phyloP scores from a whole-genome alignment of 2,797 vertebrate genomes.

The Vultur gryphus region DNA sequence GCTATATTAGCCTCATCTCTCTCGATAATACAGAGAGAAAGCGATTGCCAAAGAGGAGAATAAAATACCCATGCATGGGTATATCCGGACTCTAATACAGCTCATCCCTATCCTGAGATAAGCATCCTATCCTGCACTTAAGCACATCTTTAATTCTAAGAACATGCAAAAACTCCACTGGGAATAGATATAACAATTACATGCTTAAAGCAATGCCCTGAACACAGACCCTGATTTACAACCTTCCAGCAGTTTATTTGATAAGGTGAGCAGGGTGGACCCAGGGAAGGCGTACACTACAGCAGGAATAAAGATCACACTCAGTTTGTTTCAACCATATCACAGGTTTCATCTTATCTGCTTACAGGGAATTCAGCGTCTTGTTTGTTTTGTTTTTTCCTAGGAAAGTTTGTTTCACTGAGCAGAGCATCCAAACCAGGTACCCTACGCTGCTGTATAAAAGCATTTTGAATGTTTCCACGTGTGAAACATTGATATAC shows the following conservation, averaged over 20 bases:
- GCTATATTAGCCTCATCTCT: background rate
- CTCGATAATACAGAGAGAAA: background rate
- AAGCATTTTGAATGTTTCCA: background rate
- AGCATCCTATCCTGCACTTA: background rate
- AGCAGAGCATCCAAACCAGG: background rate
- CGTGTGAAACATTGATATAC: background rate
- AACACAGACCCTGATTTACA: background rate
- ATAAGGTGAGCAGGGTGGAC: background rate
- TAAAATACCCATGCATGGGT: background rate
- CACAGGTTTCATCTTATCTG: background rate
- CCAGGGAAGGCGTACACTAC: background rate
- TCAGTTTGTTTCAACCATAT: background rate
- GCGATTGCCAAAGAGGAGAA: background rate
- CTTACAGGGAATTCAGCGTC: background rate
- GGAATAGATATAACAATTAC: background rate
- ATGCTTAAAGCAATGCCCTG: background rate
- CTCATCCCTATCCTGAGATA: background rate
- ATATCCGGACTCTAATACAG: background rate
- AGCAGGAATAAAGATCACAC: background rate
- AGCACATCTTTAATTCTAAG: background rate
- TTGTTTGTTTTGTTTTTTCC: background rate
- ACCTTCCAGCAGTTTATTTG: background rate
- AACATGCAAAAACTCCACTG: background rate
- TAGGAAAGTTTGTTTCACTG: background rate
- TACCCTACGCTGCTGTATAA: background rate